A percentile compares a stretch with the other conserved stretches of the same genome.
Evolutionary conservation across 2,113 vertebrate genomes (phyloP).

Genomic region (Murina feae): DNA sequence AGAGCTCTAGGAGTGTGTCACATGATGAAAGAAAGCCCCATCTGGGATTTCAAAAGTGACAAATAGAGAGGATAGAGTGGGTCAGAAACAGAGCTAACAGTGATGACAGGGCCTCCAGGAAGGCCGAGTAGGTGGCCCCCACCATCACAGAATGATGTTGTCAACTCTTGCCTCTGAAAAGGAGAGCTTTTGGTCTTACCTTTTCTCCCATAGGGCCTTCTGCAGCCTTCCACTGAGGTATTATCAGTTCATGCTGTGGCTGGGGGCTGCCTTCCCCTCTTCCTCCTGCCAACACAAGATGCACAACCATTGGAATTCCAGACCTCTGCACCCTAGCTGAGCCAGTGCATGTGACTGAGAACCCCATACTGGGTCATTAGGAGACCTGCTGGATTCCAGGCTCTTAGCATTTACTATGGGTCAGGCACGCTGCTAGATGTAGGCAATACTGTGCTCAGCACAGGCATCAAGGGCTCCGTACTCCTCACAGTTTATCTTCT

Average conservation of each 20-base stretch:
- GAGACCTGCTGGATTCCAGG: background rate
- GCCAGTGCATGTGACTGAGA: background rate
- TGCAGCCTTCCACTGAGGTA: conserved; percentile 84
- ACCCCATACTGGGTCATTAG: background rate
- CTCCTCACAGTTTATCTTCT: background rate
- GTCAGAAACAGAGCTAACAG: background rate
- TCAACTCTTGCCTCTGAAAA: background rate
- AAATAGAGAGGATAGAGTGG: background rate
- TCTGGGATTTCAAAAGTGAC: background rate
- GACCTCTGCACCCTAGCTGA: background rate
- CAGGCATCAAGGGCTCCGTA: background rate
- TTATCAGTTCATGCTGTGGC: conserved; percentile 83
- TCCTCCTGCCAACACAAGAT: conserved; percentile 62
- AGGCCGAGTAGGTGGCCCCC: background rate
- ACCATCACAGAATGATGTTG: background rate
- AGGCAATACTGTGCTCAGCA: background rate
- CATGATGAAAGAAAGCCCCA: background rate
- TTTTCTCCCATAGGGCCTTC: conserved; percentile 60
- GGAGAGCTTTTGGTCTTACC: conserved; percentile 66
- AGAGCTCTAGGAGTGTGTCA: background rate
- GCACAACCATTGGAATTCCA: background rate
- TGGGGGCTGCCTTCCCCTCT: conserved; percentile 11
- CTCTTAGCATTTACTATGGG: background rate
- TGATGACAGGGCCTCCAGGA: background rate
- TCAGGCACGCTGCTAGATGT: background rate